Evolutionary conservation across 2,113 vertebrate genomes (phyloP).

Genomic region (Ameiurus melas): DNA sequence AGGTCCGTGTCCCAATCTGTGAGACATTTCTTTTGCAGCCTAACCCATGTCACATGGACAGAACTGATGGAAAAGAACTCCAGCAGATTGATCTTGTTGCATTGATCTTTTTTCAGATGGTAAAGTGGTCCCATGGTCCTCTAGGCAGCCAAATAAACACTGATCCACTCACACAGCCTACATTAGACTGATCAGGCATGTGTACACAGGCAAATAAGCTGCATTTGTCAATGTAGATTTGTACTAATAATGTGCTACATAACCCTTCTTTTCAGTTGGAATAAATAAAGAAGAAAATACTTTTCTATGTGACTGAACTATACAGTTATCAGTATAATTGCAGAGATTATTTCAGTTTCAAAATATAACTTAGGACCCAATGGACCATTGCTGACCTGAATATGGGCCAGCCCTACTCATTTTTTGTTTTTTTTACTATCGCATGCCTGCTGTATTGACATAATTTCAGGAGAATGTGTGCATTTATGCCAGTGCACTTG

Average conservation of each 20-base stretch:
- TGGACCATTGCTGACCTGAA: constrained; percentile 1
- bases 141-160: constrained; percentile 34
- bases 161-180: constrained; percentile 34
- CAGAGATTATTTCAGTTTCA: not conserved
- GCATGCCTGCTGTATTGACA: constrained; percentile 16
- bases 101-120: constrained; percentile 49
- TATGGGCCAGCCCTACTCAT: constrained; percentile 2
- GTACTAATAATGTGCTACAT: not conserved
- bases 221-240: not conserved
- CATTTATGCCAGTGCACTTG: constrained; percentile 3
- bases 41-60: constrained; percentile 31
- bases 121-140: constrained; percentile 44
- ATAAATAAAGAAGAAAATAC: not conserved
- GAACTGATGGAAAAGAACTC: constrained; percentile 47
- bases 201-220: constrained; percentile 1
- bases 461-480: not conserved
- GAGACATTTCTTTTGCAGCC: constrained; percentile 32
- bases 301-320: not conserved
- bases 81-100: constrained; percentile 48
- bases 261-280: not conserved
- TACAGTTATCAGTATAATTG: not conserved
- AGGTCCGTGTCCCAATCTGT: not conserved
- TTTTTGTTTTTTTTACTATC: not conserved
- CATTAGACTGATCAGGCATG: constrained; percentile 13
- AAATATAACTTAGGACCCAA: not conserved